Conservation (phyloP, 2,113 vertebrate species). For the Gracilinanus agilis region DNA sequence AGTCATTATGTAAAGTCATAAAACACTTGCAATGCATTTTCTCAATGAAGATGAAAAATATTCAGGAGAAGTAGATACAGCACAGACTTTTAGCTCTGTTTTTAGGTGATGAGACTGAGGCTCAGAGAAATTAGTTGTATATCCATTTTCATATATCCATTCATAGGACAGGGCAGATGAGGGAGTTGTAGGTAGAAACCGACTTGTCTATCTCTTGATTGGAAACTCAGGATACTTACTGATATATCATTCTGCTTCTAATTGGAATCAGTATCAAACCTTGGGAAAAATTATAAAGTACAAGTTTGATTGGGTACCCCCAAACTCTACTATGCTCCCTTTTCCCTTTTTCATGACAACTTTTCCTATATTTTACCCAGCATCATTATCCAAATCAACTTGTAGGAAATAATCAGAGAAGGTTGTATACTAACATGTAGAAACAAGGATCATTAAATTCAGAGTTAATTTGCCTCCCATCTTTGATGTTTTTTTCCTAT, state of each 20-base stretch:
- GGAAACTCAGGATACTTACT: neutral
- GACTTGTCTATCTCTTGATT: neutral
- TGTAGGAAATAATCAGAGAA: neutral
- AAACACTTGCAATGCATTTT: neutral
- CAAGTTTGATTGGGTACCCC: neutral
- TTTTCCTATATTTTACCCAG: neutral
- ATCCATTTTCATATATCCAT: neutral
- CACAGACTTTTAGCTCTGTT: neutral
- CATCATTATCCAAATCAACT: neutral
- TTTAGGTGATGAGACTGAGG: neutral
- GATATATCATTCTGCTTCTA: neutral
- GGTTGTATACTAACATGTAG: neutral
- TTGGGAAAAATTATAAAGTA: neutral
- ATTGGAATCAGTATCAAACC: neutral
- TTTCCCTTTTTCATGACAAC: neutral
- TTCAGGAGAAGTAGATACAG: neutral
- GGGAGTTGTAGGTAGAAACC: neutral
- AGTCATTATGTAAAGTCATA: neutral
- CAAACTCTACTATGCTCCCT: neutral
- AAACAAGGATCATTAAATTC: neutral
- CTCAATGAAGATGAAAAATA: neutral
- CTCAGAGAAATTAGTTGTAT: neutral
- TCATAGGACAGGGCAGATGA: neutral
- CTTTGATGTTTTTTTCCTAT: neutral
- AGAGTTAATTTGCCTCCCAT: neutral